Evolutionary conservation across 2,888 invertebrate species (phyloP).

Genomic region (Tubulanus polymorphus): DNA sequence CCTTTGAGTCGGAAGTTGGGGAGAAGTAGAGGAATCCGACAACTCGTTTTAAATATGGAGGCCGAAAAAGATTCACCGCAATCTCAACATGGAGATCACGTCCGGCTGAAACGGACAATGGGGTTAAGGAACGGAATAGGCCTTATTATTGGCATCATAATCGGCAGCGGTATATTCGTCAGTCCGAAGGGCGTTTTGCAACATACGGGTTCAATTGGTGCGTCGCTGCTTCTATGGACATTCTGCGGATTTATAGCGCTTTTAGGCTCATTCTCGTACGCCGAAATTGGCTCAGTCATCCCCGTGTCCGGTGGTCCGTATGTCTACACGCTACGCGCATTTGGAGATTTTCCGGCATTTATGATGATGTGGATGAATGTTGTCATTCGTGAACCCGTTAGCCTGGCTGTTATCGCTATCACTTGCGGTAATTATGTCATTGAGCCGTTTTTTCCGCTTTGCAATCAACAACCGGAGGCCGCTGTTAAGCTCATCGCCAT

Average conservation of each 20-base stretch:
- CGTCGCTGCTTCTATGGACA: conserved; percentile 84
- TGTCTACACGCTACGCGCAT: conserved; percentile 55
- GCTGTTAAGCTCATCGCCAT: no score
- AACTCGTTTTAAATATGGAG: no score
- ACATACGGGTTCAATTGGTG: conserved; percentile 67
- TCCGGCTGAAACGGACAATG: conserved; percentile 36
- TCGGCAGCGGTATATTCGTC: conserved; percentile 93
- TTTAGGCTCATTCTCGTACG: conserved; percentile 82
- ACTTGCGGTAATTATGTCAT: conserved; percentile 47
- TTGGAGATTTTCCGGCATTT: conserved; percentile 47
- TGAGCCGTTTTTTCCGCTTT: conserved; percentile 40
- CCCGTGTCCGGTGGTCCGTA: conserved; percentile 59
- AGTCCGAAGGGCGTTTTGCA: conserved; percentile 85
- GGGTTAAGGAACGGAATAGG: conserved; percentile 34
- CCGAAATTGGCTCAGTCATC: conserved; percentile 85
- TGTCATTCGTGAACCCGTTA: conserved; percentile 44
- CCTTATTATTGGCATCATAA: conserved; percentile 69
- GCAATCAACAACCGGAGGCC: conserved; percentile 37
- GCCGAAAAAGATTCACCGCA: no score
- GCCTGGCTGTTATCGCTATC: conserved; percentile 44
- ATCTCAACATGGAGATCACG: no score
- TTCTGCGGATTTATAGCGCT: conserved; percentile 72
- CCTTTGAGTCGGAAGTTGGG: no score
- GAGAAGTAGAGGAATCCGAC: no score
- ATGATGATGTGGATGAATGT: conserved; percentile 48